Base-by-base conservation (phyloP, 2,888 invertebrate species). In the Erebia palarica region DNA sequence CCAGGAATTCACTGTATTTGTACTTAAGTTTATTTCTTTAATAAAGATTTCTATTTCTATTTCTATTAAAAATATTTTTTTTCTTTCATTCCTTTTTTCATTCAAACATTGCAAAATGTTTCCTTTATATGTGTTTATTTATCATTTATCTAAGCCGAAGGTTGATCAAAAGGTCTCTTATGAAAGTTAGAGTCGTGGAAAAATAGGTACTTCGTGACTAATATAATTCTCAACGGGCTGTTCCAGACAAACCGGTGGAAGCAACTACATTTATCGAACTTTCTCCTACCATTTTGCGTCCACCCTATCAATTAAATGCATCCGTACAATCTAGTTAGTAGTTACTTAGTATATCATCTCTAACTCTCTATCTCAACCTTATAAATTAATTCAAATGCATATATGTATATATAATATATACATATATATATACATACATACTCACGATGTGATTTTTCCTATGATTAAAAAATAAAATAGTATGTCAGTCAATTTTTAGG, bases 251-350 rank as follows among this genome's bases (percentile, higher is more conserved):
- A 68, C 68, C 65, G 51, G 69, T 67, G 72, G 67, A 51, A 66
- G 49, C 61, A 58, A 36, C 36, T 59, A 51, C 44, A 69, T 73
- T 65, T 53, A 61, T 61, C 14, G 36, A 27, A 68, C 74, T 74
- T 74, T 74, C 74, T 70, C 73, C 68, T 65, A 36, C 65, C 55
- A 65, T n/a, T 21, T 18, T 16, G 57, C 61, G 63, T 66, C 68
- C 71, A 68, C 73, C 73, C 73, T 73, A 71, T 73, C 68, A 61
- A 73, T 73, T 66, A 71, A 71, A 59, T 66, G 72, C 65, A 63
- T 68, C 59, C 64, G 57, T 69, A n/a, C 14, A 57, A 68, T 68
- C 60, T 51, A 13, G 27, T 11, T 16, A 21, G 13, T 53, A 61
- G 47, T 47, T 18, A 14, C 18, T 13, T n/a, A 42, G 16, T 53